Conservation (phyloP, 2,888 invertebrate species). For the Auanema freiburgensis region DNA sequence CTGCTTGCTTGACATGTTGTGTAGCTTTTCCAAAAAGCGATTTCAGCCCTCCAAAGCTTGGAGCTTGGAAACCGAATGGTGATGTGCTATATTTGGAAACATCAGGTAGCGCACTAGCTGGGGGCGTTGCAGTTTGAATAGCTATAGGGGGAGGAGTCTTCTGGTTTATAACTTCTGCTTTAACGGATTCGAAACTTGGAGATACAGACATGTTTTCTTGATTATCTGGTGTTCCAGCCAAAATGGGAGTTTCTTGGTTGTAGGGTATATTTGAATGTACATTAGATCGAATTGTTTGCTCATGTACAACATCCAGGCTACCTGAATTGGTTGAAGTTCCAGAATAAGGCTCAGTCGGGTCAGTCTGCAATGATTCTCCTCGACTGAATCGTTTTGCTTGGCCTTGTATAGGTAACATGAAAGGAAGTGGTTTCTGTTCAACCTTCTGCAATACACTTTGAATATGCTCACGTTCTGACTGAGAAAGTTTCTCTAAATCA, state of each 20-base stretch:
- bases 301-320: background rate
- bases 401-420: conserved; percentile 24
- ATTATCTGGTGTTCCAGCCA: background rate
- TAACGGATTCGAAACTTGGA: background rate
- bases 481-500: conserved; percentile 47
- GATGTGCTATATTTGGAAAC: conserved; percentile 1
- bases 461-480: conserved; percentile 54
- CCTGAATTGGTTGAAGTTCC: background rate
- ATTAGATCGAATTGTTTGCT: no score
- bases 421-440: conserved; percentile 40
- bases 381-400: background rate
- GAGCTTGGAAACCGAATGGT: conserved; percentile 14
- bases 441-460: conserved; percentile 51
- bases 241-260: background rate
- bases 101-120: conserved; percentile 2
- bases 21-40: conserved; percentile 36
- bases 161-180: background rate
- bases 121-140: background rate
- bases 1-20: conserved; percentile 24
- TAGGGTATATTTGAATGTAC: no score
- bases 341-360: background rate
- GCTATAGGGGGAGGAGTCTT: background rate
- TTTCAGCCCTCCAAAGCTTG: conserved; percentile 14
- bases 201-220: background rate
- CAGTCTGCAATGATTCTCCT: background rate